Evolutionary conservation across 2,113 vertebrate genomes (phyloP), one percentile per base, ranked within the genome.

Genomic region (Rhabdomys dilectus): DNA sequence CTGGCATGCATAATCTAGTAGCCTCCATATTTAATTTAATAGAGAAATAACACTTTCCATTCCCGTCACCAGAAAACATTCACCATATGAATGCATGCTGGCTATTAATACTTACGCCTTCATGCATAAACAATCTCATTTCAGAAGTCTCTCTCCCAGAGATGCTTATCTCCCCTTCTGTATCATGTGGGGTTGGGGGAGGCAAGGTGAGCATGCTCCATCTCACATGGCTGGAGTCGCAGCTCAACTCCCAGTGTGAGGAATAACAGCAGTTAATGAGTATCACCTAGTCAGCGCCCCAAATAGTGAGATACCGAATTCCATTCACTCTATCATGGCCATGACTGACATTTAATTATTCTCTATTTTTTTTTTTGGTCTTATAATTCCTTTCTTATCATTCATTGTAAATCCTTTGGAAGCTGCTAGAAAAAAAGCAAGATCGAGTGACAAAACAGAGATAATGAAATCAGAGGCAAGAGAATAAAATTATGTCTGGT

Each of bases 331-430:
- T 98, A 97, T 98, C 98, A 98, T 10, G 53, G 97, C 82, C 95
- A 97, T 98, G 99, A 99, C 98, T 99, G 98, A 98, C 98, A 99
- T 98, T 99, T 99, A 99, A 99, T 99, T 99, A 99, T 98, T 98
- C 98, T 99, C 98, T 98, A 97, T 98, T 34, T 24, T 42, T 98
- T 98, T 99, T 98, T 98, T 99, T 98, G 98, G 97, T 98, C 97
- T 98, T 98, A 99, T 98, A 99, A 98, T 98, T 98, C 98, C 97
- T 98, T 98, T 99, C 98, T 99, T 98, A 98, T 98, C 98, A 97
- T 97, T 98, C 94, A 91, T 98, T 98, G 98, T 98, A 98, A 98
- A 98, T 98, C 96, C 98, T 98, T 98, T 99, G 97, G 98, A 98
- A 98, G 95, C 92, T 97, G 98, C 34, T n/a, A 70, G 45, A 22